phyloP scores from a whole-genome alignment of 1,140 invertebrate species.

The Wasmannia auropunctata region DNA sequence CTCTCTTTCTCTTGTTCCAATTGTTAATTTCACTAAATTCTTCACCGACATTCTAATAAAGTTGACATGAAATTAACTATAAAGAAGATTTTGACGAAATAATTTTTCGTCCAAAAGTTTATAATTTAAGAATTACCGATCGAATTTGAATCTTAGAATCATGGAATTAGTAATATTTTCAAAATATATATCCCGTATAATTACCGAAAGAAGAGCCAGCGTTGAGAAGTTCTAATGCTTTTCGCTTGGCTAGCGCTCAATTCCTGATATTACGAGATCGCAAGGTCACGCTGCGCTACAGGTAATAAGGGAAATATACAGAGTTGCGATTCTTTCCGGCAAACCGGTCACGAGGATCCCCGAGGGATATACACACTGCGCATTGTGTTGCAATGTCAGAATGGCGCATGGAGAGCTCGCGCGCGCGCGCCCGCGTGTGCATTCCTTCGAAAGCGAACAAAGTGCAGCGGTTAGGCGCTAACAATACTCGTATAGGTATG shows the following conservation, averaged over 20 bases:
- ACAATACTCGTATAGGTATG: slow-evolving; percentile 59
- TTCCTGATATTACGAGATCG: slow-evolving; percentile 62
- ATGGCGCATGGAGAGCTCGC: slow-evolving; percentile 38
- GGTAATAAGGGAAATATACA: slow-evolving; percentile 66
- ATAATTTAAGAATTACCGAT: slow-evolving; percentile 15
- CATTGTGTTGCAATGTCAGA: slow-evolving; percentile 67
- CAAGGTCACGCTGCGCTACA: slow-evolving; percentile 63
- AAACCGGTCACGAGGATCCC: slow-evolving; percentile 69
- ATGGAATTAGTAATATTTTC: neutral
- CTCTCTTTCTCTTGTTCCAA: too few relatives aligned
- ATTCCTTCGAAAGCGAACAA: slow-evolving; percentile 69
- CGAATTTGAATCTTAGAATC: slow-evolving; percentile 1
- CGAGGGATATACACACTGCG: slow-evolving; percentile 49
- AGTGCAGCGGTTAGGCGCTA: slow-evolving; percentile 59
- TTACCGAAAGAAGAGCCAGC: neutral
- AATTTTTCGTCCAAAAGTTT: too few relatives aligned
- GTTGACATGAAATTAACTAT: neutral
- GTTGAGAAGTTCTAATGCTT: slow-evolving; percentile 31
- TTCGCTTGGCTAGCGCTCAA: slow-evolving; percentile 42
- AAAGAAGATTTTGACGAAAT: too few relatives aligned
- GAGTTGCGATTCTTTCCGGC: slow-evolving; percentile 65
- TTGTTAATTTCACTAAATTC: neutral
- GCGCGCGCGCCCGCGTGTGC: slow-evolving; percentile 40
- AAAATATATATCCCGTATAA: slow-evolving; percentile 8
- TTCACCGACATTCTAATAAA: neutral